Base-by-base conservation (phyloP, 2,113 vertebrate species). In the Heteronetta atricapilla region DNA sequence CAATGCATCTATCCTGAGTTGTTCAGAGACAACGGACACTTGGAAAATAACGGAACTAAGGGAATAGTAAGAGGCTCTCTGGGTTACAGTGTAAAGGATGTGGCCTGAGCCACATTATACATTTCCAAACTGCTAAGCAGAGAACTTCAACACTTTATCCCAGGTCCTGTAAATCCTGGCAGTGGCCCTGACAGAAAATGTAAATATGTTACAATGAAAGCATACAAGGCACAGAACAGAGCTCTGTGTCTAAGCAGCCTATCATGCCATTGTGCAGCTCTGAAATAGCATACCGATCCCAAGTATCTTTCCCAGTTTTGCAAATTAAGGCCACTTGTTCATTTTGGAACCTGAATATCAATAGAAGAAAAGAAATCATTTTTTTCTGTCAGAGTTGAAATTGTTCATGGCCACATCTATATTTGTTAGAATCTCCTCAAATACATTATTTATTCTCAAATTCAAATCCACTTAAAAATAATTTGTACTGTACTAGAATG, bases 271-370 rank as follows among this genome's bases (percentile, higher is more conserved):
- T 73, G 91, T 93, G 90, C 66, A 73, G 88, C 82, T 91, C 73
- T 69, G 86, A 91, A 93, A 82, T 85, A 79, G 95, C 98, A 97
- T 98, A 98, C 98, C 98, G 96, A 97, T 98, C 98, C 97, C 98
- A 97, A 91, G 98, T 98, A 96, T 96, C 98, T 97, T 98, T 98
- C 90, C 98, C 98, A 95, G 98, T 98, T 98, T 98, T 98, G 96
- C 98, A 98, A 96, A 98, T 97, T 95, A 98, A 95, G 96, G 98
- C 98, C 91, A 98, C 97, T 96, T 98, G 98, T 90, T 98, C 98
- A 89, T 93, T 98, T 97, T 98, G 98, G 97, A 98, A 98, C 98
- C 98, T 98, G 94, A 94, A 95, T 95, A 95, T 96, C 72, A 96
- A 96, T 34, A 96, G 90, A 97, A 96, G 46, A 96, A 94, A 95